Evolutionary conservation across 2,797 vertebrate species (phyloP), one percentile per base, ranked within the genome.

Genomic region (Phrynocephalus forsythii): DNA sequence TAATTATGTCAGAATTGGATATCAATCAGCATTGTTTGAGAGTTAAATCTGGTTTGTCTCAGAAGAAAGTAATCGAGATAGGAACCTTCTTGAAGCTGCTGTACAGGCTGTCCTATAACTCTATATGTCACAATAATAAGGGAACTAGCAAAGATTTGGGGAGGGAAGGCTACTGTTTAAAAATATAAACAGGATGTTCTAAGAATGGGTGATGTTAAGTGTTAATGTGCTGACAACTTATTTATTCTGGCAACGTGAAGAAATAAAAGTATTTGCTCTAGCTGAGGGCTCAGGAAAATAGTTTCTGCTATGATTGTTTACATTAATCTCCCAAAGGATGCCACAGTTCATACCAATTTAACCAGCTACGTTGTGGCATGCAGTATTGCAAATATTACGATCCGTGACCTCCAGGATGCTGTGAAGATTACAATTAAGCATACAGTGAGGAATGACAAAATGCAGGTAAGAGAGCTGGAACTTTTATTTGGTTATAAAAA

Each of bases 331-430:
- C 91, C 38, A 88, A 95, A 97, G 97, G 97, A 97, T 92, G 85
- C 92, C 76, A 95, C 92, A 92, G 91, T 85, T 92, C 79, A 94
- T 87, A 91, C 92, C 83, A 93, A 93, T 82, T 95, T 98, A 88
- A 98, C 97, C 91, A 99, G 99, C 93, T 99, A 98, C n/a, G 98
- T 99, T 90, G 98, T 99, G 93, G 98, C 99, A 1, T 99, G 98
- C 96, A 99, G 98, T 79, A 97, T 99, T 90, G 98, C 97, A 48
- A 99, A 99, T 93, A 87, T 97, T 63, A 96, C 97, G 83, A 97
- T 99, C 94, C 95, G 84, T 1, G 92, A 97, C 93, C 97, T 99
- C 90, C 92, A 76, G 80, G 97, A 99, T 24, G 97, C 97, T 0
- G 98, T 99, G 88, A 95, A 92, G 94, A 97, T 99, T 87, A 96